Percentiles rank a stretch among this genome's conserved stretches.
phyloP scores from a whole-genome alignment of 2,888 invertebrate species.

The Coleophora deauratella region DNA sequence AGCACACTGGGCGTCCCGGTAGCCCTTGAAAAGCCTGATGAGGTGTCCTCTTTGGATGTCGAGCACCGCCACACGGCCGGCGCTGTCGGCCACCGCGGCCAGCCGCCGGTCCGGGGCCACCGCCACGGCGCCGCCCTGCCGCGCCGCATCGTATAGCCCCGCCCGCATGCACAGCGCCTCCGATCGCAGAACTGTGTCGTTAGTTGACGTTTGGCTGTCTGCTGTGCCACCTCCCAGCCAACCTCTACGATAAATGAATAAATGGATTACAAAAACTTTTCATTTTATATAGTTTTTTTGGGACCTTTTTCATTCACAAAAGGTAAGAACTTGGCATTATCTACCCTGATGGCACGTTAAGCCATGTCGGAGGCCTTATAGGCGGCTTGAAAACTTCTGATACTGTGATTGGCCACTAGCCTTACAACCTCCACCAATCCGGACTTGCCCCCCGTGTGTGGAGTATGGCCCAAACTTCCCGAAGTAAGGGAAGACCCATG shows the following conservation, averaged over 20 bases:
- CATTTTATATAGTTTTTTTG: background rate
- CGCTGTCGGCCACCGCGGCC: conserved; percentile 87
- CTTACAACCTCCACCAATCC: too few species aligned
- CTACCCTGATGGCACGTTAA: too few species aligned
- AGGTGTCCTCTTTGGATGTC: conserved; percentile 87
- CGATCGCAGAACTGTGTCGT: conserved; percentile 74
- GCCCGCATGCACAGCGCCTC: conserved; percentile 86
- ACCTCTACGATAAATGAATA: conserved; percentile 38
- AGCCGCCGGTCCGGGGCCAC: conserved; percentile 86
- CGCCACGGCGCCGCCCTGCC: conserved; percentile 80
- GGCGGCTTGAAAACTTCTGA: too few species aligned
- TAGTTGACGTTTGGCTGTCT: conserved; percentile 33
- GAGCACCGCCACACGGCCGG: conserved; percentile 90
- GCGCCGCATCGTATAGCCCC: conserved; percentile 85
- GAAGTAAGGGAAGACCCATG: too few species aligned
- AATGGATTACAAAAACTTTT: background rate
- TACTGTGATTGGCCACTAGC: too few species aligned
- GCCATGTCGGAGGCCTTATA: too few species aligned
- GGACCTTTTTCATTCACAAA: background rate
- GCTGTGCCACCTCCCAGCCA: conserved; percentile 55
- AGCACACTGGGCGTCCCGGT: conserved; percentile 95
- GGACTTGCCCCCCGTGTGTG: too few species aligned
- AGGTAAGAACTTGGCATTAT: too few species aligned
- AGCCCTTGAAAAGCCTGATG: conserved; percentile 94
- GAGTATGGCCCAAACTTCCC: too few species aligned